Conservation (phyloP, 2,888 invertebrate species). For the Cerastis rubricosa region DNA sequence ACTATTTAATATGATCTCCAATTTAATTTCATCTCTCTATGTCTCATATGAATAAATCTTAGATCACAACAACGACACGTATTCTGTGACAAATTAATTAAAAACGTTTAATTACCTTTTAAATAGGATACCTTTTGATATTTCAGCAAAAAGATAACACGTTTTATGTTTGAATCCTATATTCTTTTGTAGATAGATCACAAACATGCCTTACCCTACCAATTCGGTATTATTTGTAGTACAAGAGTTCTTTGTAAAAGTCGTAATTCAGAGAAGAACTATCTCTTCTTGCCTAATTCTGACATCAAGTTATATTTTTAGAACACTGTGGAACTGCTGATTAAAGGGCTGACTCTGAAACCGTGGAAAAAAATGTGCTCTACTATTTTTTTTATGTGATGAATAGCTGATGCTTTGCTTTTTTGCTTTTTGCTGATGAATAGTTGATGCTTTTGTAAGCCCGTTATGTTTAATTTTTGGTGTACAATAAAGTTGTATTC, state of each 20-base stretch:
- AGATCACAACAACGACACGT: slow-evolving; percentile 20
- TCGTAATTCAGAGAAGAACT: not conserved
- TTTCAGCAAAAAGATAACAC: slow-evolving; percentile 9
- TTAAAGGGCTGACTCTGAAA: not conserved
- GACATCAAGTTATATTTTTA: not conserved
- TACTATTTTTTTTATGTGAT: too few relatives aligned
- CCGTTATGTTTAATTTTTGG: too few relatives aligned
- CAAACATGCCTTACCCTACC: not conserved
- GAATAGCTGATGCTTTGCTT: too few relatives aligned
- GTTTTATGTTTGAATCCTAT: not conserved
- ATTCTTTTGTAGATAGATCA: slow-evolving; percentile 16
- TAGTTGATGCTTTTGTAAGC: too few relatives aligned
- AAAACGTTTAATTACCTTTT: slow-evolving; percentile 30
- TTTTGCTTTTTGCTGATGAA: too few relatives aligned
- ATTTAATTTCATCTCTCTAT: not conserved
- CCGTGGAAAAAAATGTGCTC: not conserved
- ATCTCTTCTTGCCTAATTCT: not conserved
- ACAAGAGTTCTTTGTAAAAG: not conserved
- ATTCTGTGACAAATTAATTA: slow-evolving; percentile 45
- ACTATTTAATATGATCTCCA: not conserved
- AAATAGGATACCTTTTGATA: slow-evolving; percentile 39
- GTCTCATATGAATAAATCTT: slow-evolving; percentile 12
- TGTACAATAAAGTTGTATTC: too few relatives aligned
- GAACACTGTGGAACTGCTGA: not conserved
- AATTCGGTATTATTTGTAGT: slow-evolving; percentile 3